Percentiles rank a stretch among this genome's conserved stretches.
Conservation (phyloP, 1,140 invertebrate species). For the Whitmania pigra region DNA sequence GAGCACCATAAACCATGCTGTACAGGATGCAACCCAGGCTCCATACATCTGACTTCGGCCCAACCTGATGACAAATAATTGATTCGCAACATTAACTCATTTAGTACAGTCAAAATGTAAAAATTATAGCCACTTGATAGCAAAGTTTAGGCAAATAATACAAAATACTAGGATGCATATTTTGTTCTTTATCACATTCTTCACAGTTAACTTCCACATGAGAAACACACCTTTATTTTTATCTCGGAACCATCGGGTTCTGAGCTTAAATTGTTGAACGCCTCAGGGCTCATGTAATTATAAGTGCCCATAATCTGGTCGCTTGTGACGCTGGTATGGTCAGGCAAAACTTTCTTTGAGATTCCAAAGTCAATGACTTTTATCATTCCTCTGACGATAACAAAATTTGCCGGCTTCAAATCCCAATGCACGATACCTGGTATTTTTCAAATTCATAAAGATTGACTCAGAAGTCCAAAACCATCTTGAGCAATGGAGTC, state of each 20-base stretch:
- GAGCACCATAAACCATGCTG: constrained; percentile 72
- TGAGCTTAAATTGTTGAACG: constrained; percentile 47
- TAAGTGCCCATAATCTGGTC: constrained; percentile 66
- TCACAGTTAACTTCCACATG: not conserved
- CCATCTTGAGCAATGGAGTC: not conserved
- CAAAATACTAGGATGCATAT: no score
- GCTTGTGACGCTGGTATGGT: constrained; percentile 78
- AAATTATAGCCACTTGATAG: not conserved
- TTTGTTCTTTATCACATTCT: no score
- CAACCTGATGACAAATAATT: constrained; percentile 52
- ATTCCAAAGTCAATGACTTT: constrained; percentile 98
- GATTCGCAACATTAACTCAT: not conserved
- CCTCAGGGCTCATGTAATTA: constrained; percentile 93
- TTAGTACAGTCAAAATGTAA: not conserved
- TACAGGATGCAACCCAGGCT: constrained; percentile 92
- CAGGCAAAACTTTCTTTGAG: constrained; percentile 71
- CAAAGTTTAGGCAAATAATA: no score
- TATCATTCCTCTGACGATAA: constrained; percentile 68
- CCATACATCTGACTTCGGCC: constrained; percentile 89
- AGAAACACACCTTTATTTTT: no score
- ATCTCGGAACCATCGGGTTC: no score
- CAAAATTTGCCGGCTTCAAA: constrained; percentile 91
- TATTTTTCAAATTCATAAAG: constrained; percentile 30
- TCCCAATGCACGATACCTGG: constrained; percentile 85
- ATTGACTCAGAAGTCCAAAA: constrained; percentile 2